Conservation (phyloP, 2,888 invertebrate genomes). For the Minunthozetes semirufus region DNA sequence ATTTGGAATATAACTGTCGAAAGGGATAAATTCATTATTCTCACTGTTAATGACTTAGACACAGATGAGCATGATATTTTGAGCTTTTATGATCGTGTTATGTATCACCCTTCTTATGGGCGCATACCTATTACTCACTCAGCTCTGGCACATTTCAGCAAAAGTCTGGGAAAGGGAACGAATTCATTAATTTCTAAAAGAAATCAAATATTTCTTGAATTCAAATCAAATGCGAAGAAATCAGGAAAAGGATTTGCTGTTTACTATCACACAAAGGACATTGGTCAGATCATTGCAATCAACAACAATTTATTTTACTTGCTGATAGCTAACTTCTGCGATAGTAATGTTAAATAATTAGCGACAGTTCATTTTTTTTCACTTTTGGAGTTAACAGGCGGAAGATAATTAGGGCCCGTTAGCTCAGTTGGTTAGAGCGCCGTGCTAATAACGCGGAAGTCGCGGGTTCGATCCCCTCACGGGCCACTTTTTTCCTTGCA, state of each 20-base stretch:
- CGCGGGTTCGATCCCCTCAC: constrained; percentile 30
- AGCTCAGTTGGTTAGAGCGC: constrained; percentile 34
- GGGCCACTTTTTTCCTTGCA: constrained; percentile 23
- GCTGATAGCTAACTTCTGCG: no score
- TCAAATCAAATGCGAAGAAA: not conserved
- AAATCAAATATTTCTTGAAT: not conserved
- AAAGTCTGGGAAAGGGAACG: not conserved
- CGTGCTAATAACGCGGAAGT: constrained; percentile 34
- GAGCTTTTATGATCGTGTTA: not conserved
- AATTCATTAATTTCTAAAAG: not conserved
- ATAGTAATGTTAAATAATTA: no score
- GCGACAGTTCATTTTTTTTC: no score
- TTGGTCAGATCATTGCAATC: no score
- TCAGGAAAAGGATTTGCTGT: not conserved
- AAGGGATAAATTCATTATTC: not conserved
- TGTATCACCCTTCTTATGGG: not conserved
- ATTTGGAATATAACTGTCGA: not conserved
- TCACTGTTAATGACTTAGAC: not conserved
- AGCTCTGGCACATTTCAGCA: not conserved
- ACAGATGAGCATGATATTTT: not conserved
- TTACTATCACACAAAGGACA: no score
- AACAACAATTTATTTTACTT: no score
- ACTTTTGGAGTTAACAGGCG: no score
- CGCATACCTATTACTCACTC: not conserved
- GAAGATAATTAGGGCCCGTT: constrained; percentile 2